Conservation (phyloP, 2,797 vertebrate species). For the Tapirus indicus region DNA sequence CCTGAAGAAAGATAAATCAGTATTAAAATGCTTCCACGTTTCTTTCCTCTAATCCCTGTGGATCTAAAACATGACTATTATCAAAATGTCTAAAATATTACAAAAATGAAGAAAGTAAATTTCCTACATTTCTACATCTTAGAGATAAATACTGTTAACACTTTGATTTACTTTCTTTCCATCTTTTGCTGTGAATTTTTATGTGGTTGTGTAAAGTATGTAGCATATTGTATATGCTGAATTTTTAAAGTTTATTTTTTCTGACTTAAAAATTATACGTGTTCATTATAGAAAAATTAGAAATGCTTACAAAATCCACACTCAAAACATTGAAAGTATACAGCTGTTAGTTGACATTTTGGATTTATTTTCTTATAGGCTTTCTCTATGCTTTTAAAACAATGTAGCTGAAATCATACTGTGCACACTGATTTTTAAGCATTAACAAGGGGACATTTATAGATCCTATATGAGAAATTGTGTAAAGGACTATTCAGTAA, state of each 20-base stretch:
- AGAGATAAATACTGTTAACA: not conserved
- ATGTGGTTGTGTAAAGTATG: not conserved
- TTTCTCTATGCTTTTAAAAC: conserved; percentile 28
- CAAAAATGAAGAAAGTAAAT: conserved; percentile 22
- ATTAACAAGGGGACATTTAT: not conserved
- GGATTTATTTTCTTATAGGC: not conserved
- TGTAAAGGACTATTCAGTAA: not conserved
- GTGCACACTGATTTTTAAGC: not conserved
- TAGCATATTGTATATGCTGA: not conserved
- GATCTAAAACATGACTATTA: conserved; percentile 51
- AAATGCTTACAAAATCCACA: conserved; percentile 25
- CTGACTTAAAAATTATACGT: conserved; percentile 5
- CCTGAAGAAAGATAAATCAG: not conserved
- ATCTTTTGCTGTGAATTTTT: conserved; percentile 33
- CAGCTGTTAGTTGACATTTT: not conserved
- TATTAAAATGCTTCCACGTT: conserved; percentile 22
- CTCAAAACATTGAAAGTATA: not conserved
- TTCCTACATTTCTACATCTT: not conserved
- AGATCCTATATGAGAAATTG: not conserved
- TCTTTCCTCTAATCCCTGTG: conserved; percentile 27
- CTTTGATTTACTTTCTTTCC: not conserved
- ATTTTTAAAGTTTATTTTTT: conserved; percentile 8
- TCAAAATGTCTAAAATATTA: conserved; percentile 22
- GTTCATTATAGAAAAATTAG: conserved; percentile 22
- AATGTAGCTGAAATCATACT: not conserved